Conservation (phyloP, 2,113 vertebrate genomes). For the Fulmarus glacialis region DNA sequence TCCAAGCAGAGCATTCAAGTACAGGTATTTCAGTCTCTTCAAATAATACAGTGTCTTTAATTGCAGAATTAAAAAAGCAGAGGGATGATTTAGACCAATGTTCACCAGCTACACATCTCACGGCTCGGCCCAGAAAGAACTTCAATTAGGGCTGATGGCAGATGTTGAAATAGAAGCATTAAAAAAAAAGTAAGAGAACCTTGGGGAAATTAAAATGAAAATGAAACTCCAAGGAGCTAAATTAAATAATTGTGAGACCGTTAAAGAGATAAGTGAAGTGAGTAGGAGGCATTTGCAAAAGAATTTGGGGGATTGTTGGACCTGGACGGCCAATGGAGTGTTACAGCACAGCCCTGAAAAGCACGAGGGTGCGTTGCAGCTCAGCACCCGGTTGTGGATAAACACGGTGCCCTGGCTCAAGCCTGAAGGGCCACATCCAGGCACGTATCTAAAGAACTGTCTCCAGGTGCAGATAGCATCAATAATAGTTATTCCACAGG, state of each 20-base stretch:
- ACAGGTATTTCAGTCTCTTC: neutral
- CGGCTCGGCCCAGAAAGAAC: neutral
- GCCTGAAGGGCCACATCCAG: neutral
- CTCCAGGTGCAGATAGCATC: neutral
- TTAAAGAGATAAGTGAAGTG: neutral
- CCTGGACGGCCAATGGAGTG: neutral
- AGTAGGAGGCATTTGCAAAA: neutral
- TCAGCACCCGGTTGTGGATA: neutral
- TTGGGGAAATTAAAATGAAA: slow-evolving; percentile 65
- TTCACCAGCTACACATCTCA: neutral
- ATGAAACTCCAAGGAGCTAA: slow-evolving; percentile 37
- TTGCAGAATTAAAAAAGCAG: neutral
- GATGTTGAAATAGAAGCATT: neutral
- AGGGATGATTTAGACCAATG: neutral
- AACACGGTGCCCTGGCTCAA: neutral
- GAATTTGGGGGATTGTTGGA: neutral
- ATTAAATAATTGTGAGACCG: slow-evolving; percentile 49
- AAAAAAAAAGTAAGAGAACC: neutral
- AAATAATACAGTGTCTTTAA: neutral
- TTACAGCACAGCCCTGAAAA: neutral
- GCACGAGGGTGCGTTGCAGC: neutral
- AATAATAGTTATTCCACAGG: neutral
- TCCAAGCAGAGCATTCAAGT: neutral
- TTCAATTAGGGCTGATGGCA: neutral
- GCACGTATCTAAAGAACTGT: rapidly evolving